Percentiles rank a stretch among this genome's conserved stretches.
These are phyloP conservation scores for Butorides virescens DNA, from an alignment of 2,113 vertebrate genomes.

Conservation along the genomic window DNA sequence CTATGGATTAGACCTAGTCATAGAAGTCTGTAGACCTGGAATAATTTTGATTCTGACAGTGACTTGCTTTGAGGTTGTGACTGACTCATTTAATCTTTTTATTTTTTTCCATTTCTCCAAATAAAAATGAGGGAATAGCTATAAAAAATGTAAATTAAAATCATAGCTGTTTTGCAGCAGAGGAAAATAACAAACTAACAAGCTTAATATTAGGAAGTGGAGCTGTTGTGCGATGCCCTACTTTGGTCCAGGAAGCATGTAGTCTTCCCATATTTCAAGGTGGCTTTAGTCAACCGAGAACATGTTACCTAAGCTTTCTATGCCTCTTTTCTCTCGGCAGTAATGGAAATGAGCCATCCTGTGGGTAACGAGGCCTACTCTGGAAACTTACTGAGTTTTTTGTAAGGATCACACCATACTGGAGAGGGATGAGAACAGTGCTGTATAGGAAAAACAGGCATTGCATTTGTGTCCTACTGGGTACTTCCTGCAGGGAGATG, in stretches of 20 bases:
- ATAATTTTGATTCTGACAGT: slow-evolving; percentile 37
- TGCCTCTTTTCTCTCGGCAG: neutral
- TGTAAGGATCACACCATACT: neutral
- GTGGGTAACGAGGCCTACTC: neutral
- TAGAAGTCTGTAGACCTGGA: slow-evolving; percentile 3
- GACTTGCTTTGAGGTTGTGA: slow-evolving; percentile 49
- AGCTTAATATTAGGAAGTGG: neutral
- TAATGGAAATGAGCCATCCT: neutral
- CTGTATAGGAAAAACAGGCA: neutral
- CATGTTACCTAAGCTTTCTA: neutral
- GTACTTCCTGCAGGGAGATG: neutral
- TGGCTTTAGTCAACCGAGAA: neutral
- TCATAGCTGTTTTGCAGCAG: neutral
- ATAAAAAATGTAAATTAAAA: slow-evolving; percentile 15
- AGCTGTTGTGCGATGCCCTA: neutral
- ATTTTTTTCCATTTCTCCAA: neutral
- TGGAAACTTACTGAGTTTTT: neutral
- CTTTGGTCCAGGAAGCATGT: neutral
- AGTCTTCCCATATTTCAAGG: neutral
- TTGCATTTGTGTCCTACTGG: neutral
- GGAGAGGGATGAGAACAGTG: neutral
- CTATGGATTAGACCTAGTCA: slow-evolving; percentile 44
- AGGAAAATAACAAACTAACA: neutral
- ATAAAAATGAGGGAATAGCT: neutral
- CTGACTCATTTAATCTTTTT: slow-evolving; percentile 24